Conservation (phyloP, 1,140 invertebrate genomes). For the Papilio machaon region DNA sequence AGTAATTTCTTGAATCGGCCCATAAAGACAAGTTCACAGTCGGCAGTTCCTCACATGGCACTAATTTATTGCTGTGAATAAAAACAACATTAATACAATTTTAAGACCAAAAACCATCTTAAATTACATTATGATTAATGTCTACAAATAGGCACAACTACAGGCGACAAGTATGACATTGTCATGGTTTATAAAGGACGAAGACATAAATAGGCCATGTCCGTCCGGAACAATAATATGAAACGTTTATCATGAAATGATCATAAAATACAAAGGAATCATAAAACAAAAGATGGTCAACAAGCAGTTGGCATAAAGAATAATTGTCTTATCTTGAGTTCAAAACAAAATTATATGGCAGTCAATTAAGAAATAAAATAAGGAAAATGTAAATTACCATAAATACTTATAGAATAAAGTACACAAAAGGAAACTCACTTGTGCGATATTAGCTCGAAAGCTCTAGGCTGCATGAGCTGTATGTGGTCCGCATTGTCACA, state of each 20-base stretch:
- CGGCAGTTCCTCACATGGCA: constrained; percentile 86
- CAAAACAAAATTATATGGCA: not conserved
- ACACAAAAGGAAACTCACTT: constrained; percentile 54
- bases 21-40: constrained; percentile 85
- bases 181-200: not conserved
- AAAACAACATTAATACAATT: constrained; percentile 42
- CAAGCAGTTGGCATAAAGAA: not conserved
- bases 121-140: not conserved
- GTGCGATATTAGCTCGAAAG: constrained; percentile 64
- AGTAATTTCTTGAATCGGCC: constrained; percentile 68
- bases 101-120: not conserved
- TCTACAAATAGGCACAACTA: not conserved
- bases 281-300: not conserved
- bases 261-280: not conserved
- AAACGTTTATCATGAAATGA: not conserved
- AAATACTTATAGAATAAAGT: not conserved
- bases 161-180: not conserved
- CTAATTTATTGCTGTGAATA: constrained; percentile 85
- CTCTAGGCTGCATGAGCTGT: constrained; percentile 67
- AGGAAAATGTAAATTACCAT: not conserved
- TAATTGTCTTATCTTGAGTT: not conserved
- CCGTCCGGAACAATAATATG: not conserved
- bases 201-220: not conserved
- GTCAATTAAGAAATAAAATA: not conserved
- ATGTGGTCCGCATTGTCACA: constrained; percentile 75